A percentile compares a stretch with the other conserved stretches of the same genome.
Evolutionary conservation across 2,888 invertebrate genomes (phyloP).

Genomic region (Octodonta nipae): DNA sequence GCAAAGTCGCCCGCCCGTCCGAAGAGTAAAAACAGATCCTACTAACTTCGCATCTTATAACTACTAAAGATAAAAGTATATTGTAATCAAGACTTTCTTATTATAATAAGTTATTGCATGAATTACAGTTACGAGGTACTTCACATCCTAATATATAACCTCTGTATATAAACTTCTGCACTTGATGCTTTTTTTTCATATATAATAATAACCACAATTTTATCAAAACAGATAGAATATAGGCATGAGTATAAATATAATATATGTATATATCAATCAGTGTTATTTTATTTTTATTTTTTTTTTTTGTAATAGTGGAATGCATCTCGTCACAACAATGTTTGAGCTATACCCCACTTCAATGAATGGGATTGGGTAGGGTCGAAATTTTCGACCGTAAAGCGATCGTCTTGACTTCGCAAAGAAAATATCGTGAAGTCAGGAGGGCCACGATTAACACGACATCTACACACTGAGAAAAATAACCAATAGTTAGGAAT

Average conservation of each 20-base stretch:
- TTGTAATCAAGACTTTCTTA: slow-evolving; percentile 38
- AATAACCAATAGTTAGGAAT: slow-evolving; percentile 37
- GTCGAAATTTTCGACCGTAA: slow-evolving; percentile 1
- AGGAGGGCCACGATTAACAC: slow-evolving; percentile 32
- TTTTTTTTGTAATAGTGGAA: slow-evolving; percentile 36
- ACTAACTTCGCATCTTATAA: slow-evolving; percentile 36
- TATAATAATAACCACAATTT: slow-evolving; percentile 33
- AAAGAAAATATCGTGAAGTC: slow-evolving; percentile 11
- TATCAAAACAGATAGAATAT: slow-evolving; percentile 36
- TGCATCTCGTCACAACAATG: slow-evolving; percentile 40
- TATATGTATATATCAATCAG: slow-evolving; percentile 32
- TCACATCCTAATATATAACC: slow-evolving; percentile 40
- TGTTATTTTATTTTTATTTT: too few relatives aligned
- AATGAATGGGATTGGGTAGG: neutral
- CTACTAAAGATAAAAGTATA: slow-evolving; percentile 37
- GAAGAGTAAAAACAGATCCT: slow-evolving; percentile 27
- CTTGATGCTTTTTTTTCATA: slow-evolving; percentile 32
- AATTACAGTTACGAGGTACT: slow-evolving; percentile 42
- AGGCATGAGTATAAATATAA: slow-evolving; percentile 33
- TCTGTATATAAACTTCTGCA: slow-evolving; percentile 39
- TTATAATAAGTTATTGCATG: slow-evolving; percentile 42
- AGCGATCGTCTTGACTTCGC: slow-evolving; percentile 4
- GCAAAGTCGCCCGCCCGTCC: slow-evolving; percentile 4
- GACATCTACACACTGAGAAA: slow-evolving; percentile 38
- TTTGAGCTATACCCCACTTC: slow-evolving; percentile 29